These are phyloP conservation scores for Scaptomyza caliginosa DNA, from an alignment of 2,888 invertebrate species.

Conservation along the genomic window DNA sequence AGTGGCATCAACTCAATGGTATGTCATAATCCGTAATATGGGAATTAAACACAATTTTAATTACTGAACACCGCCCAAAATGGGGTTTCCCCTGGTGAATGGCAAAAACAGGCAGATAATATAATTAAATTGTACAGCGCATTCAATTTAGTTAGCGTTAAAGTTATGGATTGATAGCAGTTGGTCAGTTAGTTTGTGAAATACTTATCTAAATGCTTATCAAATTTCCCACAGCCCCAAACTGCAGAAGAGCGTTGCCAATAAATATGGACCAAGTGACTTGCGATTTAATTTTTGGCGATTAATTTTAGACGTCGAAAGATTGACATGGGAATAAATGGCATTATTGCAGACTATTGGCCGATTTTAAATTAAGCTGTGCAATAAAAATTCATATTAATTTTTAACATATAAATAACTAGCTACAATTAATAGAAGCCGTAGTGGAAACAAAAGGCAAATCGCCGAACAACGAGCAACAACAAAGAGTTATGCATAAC, in stretches of 20 bases:
- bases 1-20: constrained; percentile 40
- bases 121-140: constrained; percentile 20
- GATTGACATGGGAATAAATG: constrained; percentile 74
- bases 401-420: constrained; percentile 76
- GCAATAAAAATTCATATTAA: constrained; percentile 58
- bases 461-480: constrained; percentile 46
- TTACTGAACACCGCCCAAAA: constrained; percentile 73
- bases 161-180: too few relatives aligned
- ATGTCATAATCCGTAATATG: constrained; percentile 79
- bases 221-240: constrained; percentile 34
- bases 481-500: constrained; percentile 75
- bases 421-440: constrained; percentile 66
- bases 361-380: constrained; percentile 51
- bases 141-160: too few relatives aligned
- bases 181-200: not conserved
- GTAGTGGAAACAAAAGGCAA: constrained; percentile 53
- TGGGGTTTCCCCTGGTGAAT: constrained; percentile 25
- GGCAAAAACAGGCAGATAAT: constrained; percentile 24
- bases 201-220: constrained; percentile 29
- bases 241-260: constrained; percentile 14
- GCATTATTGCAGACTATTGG: constrained; percentile 36
- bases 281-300: constrained; percentile 59
- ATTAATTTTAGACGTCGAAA: constrained; percentile 61
- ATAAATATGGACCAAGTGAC: constrained; percentile 50
- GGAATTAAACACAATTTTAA: constrained; percentile 76